Conservation (phyloP, 2,113 vertebrate genomes). For the Etia nguti region DNA sequence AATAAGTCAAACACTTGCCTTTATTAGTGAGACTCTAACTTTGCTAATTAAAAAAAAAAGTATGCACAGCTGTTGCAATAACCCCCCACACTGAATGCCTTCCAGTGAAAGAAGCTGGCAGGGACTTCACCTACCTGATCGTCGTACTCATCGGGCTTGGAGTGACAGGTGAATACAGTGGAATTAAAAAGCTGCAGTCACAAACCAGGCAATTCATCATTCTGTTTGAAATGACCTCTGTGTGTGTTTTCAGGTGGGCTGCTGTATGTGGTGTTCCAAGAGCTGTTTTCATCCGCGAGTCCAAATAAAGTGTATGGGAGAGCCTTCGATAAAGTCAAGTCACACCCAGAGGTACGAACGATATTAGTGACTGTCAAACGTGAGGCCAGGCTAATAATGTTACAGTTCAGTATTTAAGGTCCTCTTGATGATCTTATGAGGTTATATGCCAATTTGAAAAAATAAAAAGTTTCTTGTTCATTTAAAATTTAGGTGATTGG, state of each 20-base stretch:
- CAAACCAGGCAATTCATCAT: background rate
- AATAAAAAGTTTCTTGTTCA: background rate
- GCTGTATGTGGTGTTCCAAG: conserved; percentile 89
- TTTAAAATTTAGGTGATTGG: conserved; percentile 76
- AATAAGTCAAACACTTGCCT: background rate
- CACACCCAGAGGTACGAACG: conserved; percentile 83
- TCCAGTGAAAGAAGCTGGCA: conserved; percentile 89
- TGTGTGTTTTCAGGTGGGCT: conserved; percentile 77
- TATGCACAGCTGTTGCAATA: background rate
- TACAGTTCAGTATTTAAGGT: background rate
- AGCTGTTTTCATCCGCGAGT: conserved; percentile 91
- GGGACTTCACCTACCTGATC: conserved; percentile 87
- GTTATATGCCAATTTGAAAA: no score
- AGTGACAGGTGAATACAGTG: conserved; percentile 80
- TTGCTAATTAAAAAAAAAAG: background rate
- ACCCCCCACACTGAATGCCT: conserved; percentile 20
- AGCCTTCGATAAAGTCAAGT: conserved; percentile 85
- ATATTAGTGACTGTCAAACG: background rate
- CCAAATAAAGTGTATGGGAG: conserved; percentile 90
- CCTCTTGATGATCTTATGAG: background rate
- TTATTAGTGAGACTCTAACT: background rate
- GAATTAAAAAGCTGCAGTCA: background rate
- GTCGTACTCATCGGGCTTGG: conserved; percentile 86
- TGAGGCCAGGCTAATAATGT: background rate
- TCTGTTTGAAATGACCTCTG: background rate